phyloP scores from a whole-genome alignment of 2,113 vertebrate species.

The Pavo muticus region DNA sequence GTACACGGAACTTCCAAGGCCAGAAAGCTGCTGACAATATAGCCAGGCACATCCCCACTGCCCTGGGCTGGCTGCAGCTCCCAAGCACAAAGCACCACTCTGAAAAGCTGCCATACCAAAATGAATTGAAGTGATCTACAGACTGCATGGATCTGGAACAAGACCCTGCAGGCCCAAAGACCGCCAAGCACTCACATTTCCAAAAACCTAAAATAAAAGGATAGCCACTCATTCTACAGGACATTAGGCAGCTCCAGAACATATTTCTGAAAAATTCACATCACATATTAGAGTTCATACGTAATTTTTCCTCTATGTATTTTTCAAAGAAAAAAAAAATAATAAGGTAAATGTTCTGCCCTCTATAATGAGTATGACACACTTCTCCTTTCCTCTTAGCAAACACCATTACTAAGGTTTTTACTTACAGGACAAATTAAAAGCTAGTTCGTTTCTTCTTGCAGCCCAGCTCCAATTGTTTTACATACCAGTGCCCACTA shows the following conservation, averaged over 20 bases:
- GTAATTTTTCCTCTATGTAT: not conserved
- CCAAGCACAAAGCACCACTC: not conserved
- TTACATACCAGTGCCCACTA: not conserved
- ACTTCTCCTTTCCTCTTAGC: not conserved
- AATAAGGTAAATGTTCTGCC: not conserved
- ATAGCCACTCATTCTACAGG: not conserved
- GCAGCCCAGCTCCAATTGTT: not conserved
- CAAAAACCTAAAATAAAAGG: conserved; percentile 24
- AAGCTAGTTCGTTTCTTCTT: not conserved
- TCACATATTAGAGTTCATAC: not conserved
- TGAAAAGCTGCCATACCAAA: conserved; percentile 7
- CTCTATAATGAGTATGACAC: not conserved
- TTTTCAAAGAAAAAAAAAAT: not conserved
- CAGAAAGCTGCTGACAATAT: not conserved
- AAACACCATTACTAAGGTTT: not conserved
- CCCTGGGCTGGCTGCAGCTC: not conserved
- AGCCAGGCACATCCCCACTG: not conserved
- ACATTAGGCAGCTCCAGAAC: not conserved
- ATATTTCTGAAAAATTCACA: not conserved
- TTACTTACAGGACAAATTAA: not conserved
- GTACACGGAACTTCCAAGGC: not conserved
- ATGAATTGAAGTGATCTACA: conserved; percentile 9
- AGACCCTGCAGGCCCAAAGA: conserved; percentile 6
- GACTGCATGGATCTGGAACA: not conserved
- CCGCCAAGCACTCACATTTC: conserved; percentile 24